These are phyloP conservation scores for Phocoena phocoena DNA, from an alignment of 2,113 vertebrate genomes.

Conservation along the genomic window DNA sequence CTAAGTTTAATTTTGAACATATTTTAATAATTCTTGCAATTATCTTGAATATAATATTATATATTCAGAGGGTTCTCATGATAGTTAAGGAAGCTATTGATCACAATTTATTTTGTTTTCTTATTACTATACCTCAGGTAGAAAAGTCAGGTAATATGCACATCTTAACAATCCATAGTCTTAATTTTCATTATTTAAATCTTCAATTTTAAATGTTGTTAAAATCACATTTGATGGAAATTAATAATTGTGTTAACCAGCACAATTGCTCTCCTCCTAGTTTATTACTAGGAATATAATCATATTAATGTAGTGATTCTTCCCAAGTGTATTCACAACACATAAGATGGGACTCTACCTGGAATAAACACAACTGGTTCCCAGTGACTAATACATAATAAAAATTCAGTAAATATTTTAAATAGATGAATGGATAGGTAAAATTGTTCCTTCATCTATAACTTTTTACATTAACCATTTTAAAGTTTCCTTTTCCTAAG, in stretches of 20 bases:
- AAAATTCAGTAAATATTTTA: neutral
- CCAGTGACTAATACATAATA: neutral
- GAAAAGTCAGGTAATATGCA: neutral
- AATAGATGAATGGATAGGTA: neutral
- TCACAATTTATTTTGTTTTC: neutral
- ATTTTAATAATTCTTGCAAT: neutral
- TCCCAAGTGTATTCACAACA: neutral
- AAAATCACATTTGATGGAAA: neutral
- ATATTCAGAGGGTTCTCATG: neutral
- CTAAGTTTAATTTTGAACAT: neutral
- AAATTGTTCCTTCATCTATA: neutral
- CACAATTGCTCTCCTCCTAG: neutral
- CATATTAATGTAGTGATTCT: neutral
- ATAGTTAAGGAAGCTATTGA: neutral
- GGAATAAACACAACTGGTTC: neutral
- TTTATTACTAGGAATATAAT: neutral
- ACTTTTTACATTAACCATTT: neutral
- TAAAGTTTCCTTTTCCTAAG: neutral
- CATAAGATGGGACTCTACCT: neutral
- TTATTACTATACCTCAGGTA: neutral
- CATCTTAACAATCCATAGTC: neutral
- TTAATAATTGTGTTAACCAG: neutral
- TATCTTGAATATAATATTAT: neutral
- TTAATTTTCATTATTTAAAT: neutral
- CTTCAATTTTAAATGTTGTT: neutral